Percentiles rank a stretch among this genome's conserved stretches.
These are phyloP conservation scores for Falco naumanni DNA, from an alignment of 2,797 vertebrate species.

Conservation along the genomic window DNA sequence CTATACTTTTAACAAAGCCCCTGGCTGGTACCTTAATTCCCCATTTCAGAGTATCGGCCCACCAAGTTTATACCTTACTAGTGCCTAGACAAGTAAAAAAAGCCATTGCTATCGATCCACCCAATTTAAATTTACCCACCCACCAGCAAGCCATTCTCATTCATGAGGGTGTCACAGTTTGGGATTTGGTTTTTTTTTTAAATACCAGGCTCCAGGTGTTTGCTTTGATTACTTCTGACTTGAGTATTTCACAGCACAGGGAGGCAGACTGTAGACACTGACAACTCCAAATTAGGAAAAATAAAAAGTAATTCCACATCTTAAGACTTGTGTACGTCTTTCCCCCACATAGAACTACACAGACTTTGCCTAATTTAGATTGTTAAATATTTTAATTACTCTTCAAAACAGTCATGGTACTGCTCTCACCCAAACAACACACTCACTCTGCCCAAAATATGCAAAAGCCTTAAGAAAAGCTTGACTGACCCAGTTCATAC, in stretches of 20 bases:
- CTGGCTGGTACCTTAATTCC: neutral
- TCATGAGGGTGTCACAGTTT: neutral
- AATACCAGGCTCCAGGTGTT: neutral
- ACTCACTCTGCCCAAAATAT: neutral
- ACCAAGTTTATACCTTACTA: neutral
- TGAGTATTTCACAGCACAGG: neutral
- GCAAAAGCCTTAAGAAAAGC: neutral
- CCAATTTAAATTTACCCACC: neutral
- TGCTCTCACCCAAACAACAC: neutral
- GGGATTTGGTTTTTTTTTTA: neutral
- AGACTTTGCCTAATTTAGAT: neutral
- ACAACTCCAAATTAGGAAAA: neutral
- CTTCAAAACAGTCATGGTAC: neutral
- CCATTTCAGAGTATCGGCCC: neutral
- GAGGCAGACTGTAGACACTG: neutral
- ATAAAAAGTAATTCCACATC: neutral
- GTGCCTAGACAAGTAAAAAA: neutral
- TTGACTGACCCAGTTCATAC: neutral
- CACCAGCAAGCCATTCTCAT: neutral
- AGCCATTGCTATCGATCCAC: accelerated
- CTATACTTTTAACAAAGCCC: neutral
- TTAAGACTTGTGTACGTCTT: neutral
- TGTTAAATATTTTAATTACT: neutral
- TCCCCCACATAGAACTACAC: neutral
- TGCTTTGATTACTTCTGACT: neutral